These are phyloP conservation scores for Hyppa rectilinea DNA, from an alignment of 2,888 invertebrate species.

Conservation along the genomic window DNA sequence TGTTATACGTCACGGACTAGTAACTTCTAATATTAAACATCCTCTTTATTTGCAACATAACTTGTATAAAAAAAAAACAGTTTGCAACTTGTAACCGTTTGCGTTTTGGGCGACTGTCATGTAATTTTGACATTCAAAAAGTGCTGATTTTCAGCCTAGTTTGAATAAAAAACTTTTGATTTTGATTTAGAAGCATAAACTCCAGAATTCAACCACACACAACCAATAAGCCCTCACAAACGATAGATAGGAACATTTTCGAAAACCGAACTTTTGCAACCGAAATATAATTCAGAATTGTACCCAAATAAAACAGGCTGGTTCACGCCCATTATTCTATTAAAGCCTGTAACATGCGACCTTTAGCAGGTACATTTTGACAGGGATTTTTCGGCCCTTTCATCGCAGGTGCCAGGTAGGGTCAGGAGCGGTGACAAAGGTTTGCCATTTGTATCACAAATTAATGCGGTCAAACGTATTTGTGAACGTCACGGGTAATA, in stretches of 20 bases:
- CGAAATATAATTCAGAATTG: slow-evolving; percentile 51
- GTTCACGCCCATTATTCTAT: slow-evolving; percentile 60
- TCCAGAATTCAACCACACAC: neutral
- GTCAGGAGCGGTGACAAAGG: slow-evolving; percentile 68
- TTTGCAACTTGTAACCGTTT: neutral
- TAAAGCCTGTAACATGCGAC: slow-evolving; percentile 57
- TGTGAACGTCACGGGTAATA: slow-evolving; percentile 53
- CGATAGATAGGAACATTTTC: slow-evolving; percentile 38
- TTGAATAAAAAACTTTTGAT: too few relatives aligned
- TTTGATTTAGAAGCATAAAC: too few relatives aligned
- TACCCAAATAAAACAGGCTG: slow-evolving; percentile 58
- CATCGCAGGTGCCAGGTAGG: slow-evolving; percentile 63
- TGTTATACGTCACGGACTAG: neutral
- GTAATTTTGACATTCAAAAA: too few relatives aligned
- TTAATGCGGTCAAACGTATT: slow-evolving; percentile 70
- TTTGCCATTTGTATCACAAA: slow-evolving; percentile 73
- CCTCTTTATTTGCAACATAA: neutral
- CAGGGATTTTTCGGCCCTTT: slow-evolving; percentile 60
- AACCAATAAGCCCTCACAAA: slow-evolving; percentile 23
- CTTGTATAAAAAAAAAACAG: neutral
- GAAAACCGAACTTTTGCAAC: slow-evolving; percentile 11
- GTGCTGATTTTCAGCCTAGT: too few relatives aligned
- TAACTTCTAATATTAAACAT: neutral
- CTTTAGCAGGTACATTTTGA: slow-evolving; percentile 55
- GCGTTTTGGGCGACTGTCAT: too few relatives aligned